These are phyloP conservation scores for Apamea epomidion DNA, from an alignment of 2,888 invertebrate species.

Conservation along the genomic window DNA sequence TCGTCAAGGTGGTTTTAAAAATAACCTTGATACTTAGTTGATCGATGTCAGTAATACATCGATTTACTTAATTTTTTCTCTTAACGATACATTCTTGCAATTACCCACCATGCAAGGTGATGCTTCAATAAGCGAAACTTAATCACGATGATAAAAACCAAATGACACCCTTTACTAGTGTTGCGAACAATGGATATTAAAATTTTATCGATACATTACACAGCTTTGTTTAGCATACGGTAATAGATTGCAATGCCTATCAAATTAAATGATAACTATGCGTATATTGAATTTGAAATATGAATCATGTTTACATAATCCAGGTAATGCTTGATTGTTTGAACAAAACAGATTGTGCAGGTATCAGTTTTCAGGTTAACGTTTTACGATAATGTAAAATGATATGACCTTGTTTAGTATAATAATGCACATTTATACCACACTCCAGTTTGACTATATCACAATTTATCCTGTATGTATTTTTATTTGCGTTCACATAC, in stretches of 20 bases:
- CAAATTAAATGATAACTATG: constrained; percentile 57
- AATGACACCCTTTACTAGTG: constrained; percentile 78
- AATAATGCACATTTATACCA: neutral
- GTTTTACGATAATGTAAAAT: constrained; percentile 37
- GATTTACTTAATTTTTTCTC: constrained; percentile 55
- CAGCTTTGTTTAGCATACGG: constrained; percentile 42
- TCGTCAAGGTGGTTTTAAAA: constrained; percentile 32
- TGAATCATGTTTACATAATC: constrained; percentile 56
- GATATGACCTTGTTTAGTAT: neutral
- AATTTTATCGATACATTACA: constrained; percentile 68
- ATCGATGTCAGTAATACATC: constrained; percentile 40
- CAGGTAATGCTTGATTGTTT: constrained; percentile 50
- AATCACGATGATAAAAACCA: constrained; percentile 77
- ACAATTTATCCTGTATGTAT: neutral
- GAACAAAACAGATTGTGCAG: constrained; percentile 44
- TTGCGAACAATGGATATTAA: constrained; percentile 62
- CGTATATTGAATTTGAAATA: constrained; percentile 53
- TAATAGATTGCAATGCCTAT: constrained; percentile 53
- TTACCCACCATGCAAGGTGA: constrained; percentile 72
- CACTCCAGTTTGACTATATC: neutral
- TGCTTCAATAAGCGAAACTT: constrained; percentile 78
- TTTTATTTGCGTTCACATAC: constrained; percentile 18
- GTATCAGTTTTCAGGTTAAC: constrained; percentile 21
- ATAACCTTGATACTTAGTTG: constrained; percentile 35
- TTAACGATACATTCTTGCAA: constrained; percentile 68